Conservation (phyloP, 53 echinoderm and acorn worm genomes). For the Apostichopus leukothele region DNA sequence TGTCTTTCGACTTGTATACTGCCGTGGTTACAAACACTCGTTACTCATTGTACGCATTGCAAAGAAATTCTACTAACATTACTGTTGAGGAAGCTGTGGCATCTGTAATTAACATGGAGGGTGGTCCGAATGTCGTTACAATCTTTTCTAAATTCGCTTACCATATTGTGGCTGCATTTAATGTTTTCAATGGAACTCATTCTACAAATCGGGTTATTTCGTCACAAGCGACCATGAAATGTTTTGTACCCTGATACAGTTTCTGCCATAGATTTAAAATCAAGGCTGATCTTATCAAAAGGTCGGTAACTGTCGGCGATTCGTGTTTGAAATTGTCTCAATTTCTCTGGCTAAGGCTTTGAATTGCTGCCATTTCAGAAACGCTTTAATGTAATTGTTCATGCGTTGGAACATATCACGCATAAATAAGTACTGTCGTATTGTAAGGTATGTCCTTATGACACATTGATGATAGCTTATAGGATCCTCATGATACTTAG, state of each 20-base stretch:
- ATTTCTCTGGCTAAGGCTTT: conserved; percentile 53
- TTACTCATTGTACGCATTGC: too few relatives aligned
- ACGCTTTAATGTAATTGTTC: conserved; percentile 51
- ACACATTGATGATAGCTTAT: conserved; percentile 62
- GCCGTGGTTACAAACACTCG: too few relatives aligned
- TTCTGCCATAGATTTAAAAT: conserved; percentile 61
- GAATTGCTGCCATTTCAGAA: conserved; percentile 58
- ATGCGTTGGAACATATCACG: conserved; percentile 61
- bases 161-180: conserved; percentile 59
- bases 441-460: conserved; percentile 57
- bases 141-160: too few relatives aligned
- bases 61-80: too few relatives aligned
- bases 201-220: conserved; percentile 58
- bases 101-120: too few relatives aligned
- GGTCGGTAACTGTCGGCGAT: conserved; percentile 62
- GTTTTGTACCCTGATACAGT: conserved; percentile 37
- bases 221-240: conserved; percentile 64
- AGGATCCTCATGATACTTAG: conserved; percentile 58
- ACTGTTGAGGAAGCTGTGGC: too few relatives aligned
- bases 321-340: conserved; percentile 55
- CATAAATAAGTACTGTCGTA: conserved; percentile 62
- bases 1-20: too few relatives aligned
- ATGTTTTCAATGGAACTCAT: conserved; percentile 55
- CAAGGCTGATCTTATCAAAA: conserved; percentile 59
- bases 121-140: too few relatives aligned